A percentile compares a stretch with the other conserved stretches of the same genome.
Evolutionary conservation across 2,797 vertebrate species (phyloP).

Genomic region (Etheostoma perlongum): DNA sequence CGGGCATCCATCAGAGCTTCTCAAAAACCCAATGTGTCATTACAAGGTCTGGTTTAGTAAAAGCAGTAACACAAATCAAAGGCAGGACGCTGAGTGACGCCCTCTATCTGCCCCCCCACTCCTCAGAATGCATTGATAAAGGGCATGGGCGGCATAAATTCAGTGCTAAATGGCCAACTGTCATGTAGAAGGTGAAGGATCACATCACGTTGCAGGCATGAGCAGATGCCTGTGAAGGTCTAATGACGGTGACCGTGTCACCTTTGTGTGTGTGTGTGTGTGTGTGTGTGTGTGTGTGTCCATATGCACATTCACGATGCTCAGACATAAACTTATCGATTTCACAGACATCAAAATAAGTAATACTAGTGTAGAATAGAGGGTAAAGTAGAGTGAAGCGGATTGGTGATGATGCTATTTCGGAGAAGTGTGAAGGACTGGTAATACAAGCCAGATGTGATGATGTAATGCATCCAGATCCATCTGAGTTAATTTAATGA

Average conservation of each 20-base stretch:
- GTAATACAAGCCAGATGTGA: slow-evolving; percentile 60
- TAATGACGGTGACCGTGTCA: slow-evolving; percentile 83
- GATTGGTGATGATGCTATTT: slow-evolving; percentile 69
- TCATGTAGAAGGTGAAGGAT: slow-evolving; percentile 84
- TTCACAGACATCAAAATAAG: slow-evolving; percentile 26
- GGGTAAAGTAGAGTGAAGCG: background rate
- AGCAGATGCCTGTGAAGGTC: slow-evolving; percentile 84
- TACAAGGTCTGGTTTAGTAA: slow-evolving; percentile 74
- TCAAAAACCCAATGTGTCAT: slow-evolving; percentile 69
- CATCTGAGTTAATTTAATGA: slow-evolving; percentile 56
- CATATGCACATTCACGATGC: slow-evolving; percentile 51
- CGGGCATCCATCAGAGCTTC: slow-evolving; percentile 61
- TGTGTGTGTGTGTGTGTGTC: slow-evolving; percentile 11
- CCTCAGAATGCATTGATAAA: slow-evolving; percentile 77
- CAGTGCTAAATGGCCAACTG: slow-evolving; percentile 80
- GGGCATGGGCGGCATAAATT: slow-evolving; percentile 84
- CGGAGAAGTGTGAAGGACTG: slow-evolving; percentile 45
- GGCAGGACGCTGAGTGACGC: slow-evolving; percentile 67
- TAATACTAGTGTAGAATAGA: slow-evolving; percentile 24
- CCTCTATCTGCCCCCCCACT: slow-evolving; percentile 52
- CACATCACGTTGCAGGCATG: slow-evolving; percentile 73
- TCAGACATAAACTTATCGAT: slow-evolving; percentile 42
- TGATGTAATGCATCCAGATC: slow-evolving; percentile 66
- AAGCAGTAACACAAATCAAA: slow-evolving; percentile 81
- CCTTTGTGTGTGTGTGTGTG: slow-evolving; percentile 43